Conservation (phyloP, 2,113 vertebrate genomes). For the Abramis brama region DNA sequence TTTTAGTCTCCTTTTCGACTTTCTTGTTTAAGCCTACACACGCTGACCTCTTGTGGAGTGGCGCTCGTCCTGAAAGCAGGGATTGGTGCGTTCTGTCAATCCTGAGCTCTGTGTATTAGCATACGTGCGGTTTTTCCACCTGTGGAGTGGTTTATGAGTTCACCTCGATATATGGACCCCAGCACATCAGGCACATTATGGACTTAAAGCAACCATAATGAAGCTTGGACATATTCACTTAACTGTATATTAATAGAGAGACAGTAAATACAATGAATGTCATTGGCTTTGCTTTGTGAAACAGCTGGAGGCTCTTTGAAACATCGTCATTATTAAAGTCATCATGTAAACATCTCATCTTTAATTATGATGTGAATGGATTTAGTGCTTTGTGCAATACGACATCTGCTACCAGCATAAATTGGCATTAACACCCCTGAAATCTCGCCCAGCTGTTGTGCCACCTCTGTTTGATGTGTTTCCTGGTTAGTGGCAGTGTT, state of each 20-base stretch:
- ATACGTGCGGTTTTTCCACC: neutral
- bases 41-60: neutral
- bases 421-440: constrained; percentile 35
- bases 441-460: neutral
- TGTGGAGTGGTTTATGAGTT: constrained; percentile 22
- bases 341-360: constrained; percentile 33
- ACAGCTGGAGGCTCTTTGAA: constrained; percentile 12
- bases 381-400: constrained; percentile 22
- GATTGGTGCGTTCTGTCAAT: constrained; percentile 23
- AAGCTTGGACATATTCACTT: neutral
- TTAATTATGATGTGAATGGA: constrained; percentile 42
- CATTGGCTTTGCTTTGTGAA: constrained; percentile 1
- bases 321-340: constrained; percentile 10
- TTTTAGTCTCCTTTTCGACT: neutral
- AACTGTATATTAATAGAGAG: neutral
- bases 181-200: constrained; percentile 12
- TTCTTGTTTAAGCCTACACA: constrained; percentile 1
- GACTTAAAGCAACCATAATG: constrained; percentile 3
- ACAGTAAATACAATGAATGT: neutral
- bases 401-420: constrained; percentile 41
- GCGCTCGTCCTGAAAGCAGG: constrained; percentile 2
- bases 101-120: constrained; percentile 33
- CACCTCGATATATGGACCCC: neutral
- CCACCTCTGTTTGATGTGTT: neutral
- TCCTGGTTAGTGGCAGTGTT: neutral